A percentile compares a stretch with the other conserved stretches of the same genome.
These are phyloP conservation scores for Crocuta crocuta DNA, from an alignment of 2,113 vertebrate genomes.

Conservation along the genomic window DNA sequence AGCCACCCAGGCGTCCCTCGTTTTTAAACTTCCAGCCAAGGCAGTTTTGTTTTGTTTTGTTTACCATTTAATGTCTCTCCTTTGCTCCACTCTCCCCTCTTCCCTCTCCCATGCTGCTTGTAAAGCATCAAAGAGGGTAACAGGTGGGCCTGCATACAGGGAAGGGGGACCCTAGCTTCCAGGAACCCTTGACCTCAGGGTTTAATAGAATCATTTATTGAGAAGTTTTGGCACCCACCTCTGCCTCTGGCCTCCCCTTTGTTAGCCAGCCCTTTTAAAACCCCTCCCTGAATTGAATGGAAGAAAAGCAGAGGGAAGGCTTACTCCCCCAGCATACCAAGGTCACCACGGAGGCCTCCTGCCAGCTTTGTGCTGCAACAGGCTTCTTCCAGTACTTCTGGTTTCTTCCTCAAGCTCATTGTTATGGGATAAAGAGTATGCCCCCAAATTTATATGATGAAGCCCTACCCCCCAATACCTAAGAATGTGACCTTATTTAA, in stretches of 20 bases:
- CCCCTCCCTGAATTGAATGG: not conserved
- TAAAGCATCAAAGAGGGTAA: not conserved
- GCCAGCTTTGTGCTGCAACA: not conserved
- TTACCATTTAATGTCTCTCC: not conserved
- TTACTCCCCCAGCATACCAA: not conserved
- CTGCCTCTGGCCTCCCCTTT: not conserved
- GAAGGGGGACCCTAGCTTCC: not conserved
- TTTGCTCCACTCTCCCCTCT: not conserved
- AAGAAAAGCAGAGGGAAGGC: not conserved
- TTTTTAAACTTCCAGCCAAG: constrained; percentile 22
- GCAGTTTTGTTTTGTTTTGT: not conserved
- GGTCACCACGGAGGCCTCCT: not conserved
- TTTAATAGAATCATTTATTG: not conserved
- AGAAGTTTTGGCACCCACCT: not conserved
- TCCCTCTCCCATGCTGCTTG: not conserved
- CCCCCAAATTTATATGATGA: not conserved
- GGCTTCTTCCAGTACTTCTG: too few species aligned
- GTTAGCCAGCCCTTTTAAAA: not conserved
- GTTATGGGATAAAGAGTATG: not conserved
- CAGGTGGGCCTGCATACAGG: not conserved
- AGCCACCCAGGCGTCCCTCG: too few species aligned
- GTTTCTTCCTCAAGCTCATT: not conserved
- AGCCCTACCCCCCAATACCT: not conserved
- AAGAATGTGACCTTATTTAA: not conserved
- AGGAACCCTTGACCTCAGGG: not conserved